Evolutionary conservation across 2,888 invertebrate species (phyloP).

Genomic region (Asteroscopus sphinx): DNA sequence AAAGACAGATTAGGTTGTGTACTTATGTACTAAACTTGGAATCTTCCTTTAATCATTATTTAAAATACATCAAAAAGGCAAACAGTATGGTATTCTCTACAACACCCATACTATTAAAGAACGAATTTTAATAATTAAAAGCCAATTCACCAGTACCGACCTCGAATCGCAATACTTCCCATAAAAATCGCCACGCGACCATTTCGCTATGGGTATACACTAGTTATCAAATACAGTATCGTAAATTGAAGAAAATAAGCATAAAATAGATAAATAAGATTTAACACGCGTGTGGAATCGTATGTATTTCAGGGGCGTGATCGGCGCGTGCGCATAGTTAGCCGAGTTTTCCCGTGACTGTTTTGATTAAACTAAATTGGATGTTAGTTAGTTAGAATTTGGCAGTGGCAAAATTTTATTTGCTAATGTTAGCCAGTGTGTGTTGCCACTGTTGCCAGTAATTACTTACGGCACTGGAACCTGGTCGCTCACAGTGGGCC

Average conservation of each 20-base stretch:
- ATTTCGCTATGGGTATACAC: slow-evolving; percentile 73
- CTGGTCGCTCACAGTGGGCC: too few species aligned
- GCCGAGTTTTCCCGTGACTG: slow-evolving; percentile 81
- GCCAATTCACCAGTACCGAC: slow-evolving; percentile 59
- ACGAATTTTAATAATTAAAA: slow-evolving; percentile 52
- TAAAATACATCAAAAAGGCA: background rate
- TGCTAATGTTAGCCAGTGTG: too few species aligned
- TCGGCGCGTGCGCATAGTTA: slow-evolving; percentile 81
- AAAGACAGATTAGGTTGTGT: too few species aligned
- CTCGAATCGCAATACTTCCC: slow-evolving; percentile 75
- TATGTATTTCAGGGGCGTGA: slow-evolving; percentile 82
- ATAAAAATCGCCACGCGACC: slow-evolving; percentile 84
- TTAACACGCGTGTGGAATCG: slow-evolving; percentile 74
- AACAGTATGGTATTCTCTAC: background rate
- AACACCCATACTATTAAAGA: slow-evolving; percentile 5
- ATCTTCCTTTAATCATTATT: background rate
- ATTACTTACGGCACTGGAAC: too few species aligned
- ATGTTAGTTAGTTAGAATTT: slow-evolving; percentile 41
- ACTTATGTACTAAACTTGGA: too few species aligned
- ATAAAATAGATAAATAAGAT: slow-evolving; percentile 83
- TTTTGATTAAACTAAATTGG: slow-evolving; percentile 65
- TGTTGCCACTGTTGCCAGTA: too few species aligned
- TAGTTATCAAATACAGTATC: slow-evolving; percentile 57
- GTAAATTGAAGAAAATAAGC: slow-evolving; percentile 63
- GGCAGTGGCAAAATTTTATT: slow-evolving; percentile 28